Conservation (phyloP, 2,888 invertebrate species). For the Epinotia ramella region DNA sequence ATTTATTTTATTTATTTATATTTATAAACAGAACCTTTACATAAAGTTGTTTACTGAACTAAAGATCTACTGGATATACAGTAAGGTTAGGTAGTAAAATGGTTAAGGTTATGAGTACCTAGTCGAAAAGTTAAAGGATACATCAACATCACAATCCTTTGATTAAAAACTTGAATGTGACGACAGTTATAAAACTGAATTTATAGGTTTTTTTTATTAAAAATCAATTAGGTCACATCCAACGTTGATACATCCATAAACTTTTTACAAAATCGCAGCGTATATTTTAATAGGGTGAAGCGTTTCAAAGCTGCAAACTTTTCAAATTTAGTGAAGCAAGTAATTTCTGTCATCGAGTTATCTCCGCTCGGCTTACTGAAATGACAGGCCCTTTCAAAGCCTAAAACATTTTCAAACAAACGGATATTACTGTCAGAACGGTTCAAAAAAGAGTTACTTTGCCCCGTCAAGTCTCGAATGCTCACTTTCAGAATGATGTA, state of each 20-base stretch:
- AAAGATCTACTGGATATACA: not conserved
- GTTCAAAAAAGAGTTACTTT: slow-evolving; percentile 52
- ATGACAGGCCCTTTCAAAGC: slow-evolving; percentile 54
- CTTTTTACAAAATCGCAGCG: slow-evolving; percentile 27
- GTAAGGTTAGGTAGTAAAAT: not conserved
- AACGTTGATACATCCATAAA: too few species aligned
- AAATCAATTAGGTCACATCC: not conserved
- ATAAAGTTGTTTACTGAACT: not conserved
- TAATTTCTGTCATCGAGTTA: slow-evolving; percentile 51
- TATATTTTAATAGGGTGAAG: slow-evolving; percentile 29
- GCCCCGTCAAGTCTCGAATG: slow-evolving; percentile 10
- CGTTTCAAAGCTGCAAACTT: slow-evolving; percentile 38
- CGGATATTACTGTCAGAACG: slow-evolving; percentile 66
- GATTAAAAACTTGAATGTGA: not conserved
- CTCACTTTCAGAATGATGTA: not conserved
- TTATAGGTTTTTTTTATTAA: not conserved
- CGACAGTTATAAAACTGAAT: not conserved
- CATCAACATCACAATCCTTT: not conserved
- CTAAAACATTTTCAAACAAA: slow-evolving; percentile 58
- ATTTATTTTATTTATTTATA: too few species aligned
- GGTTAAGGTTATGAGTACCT: not conserved
- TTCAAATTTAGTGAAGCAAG: slow-evolving; percentile 49
- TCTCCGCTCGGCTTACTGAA: slow-evolving; percentile 49
- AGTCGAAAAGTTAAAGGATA: not conserved
- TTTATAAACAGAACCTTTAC: not conserved